Evolutionary conservation across 2,888 invertebrate species (phyloP), one percentile per base, ranked within the genome.

Genomic region (Latheticus oryzae): DNA sequence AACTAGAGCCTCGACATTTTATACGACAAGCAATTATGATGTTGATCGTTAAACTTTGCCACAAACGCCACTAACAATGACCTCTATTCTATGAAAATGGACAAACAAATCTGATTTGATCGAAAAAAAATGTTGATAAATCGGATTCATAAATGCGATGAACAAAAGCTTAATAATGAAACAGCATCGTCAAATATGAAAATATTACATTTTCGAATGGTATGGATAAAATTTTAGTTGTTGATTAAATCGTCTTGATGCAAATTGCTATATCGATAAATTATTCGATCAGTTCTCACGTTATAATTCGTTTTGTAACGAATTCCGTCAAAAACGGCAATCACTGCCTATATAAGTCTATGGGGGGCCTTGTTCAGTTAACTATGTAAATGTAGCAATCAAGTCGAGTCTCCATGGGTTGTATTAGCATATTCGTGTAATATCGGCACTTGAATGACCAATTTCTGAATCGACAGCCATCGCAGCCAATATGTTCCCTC

Each of bases 351-450:
- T 50, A 38, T 52, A 50, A 58, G 65, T 60, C 61, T 61, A 50
- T 61, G 53, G 63, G 63, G 40, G 63, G 58, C 65, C 60, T 61
- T 59, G 65, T 66, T 67, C 60, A 62, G 68, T 69, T 71, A 69
- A 66, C 69, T 70, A 71, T 71, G 71, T 70, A 71, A 71, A 71
- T 70, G 68, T 65, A 54, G 68, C 70, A 71, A 70, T 71, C 71
- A 70, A 69, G 65, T 65, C 63, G 61, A 64, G 42, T 69, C 70
- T 69, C 69, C 61, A 60, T 68, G 68, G 69, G 60, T 65, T 48
- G 60, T 62, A 71, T 71, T 71, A 70, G 71, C 71, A 70, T 70
- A 71, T 69, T 66, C 69, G 66, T 66, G 71, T 69, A 69, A 70
- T 71, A 71, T 70, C 64, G 61, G 58, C 33, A 55, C 64, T 62